A percentile compares a stretch with the other conserved stretches of the same genome.
Evolutionary conservation across 2,797 vertebrate genomes (phyloP).

Genomic region (Gambelia wislizenii): DNA sequence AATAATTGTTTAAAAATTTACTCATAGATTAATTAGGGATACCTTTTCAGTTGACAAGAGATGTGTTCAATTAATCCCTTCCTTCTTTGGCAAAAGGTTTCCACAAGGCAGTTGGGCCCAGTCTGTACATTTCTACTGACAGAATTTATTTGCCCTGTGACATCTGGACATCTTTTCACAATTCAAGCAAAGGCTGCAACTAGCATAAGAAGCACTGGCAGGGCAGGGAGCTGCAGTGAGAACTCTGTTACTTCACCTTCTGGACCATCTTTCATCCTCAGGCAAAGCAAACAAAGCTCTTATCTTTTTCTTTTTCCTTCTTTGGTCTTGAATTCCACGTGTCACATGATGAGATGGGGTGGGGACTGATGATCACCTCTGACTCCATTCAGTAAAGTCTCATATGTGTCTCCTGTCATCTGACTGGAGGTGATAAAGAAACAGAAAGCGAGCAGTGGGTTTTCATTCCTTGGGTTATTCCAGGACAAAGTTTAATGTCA

Average conservation of each 20-base stretch:
- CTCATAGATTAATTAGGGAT: neutral
- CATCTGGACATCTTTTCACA: neutral
- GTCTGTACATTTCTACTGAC: neutral
- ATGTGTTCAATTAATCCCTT: neutral
- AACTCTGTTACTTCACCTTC: neutral
- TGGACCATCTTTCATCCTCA: neutral
- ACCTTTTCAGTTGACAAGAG: neutral
- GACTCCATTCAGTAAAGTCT: neutral
- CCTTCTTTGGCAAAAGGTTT: neutral
- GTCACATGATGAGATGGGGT: too few relatives aligned
- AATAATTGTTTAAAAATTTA: neutral
- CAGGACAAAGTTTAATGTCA: conserved; percentile 4
- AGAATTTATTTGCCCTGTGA: neutral
- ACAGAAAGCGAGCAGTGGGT: neutral
- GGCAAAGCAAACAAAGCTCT: neutral
- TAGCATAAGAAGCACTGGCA: neutral
- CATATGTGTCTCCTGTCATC: conserved; percentile 3
- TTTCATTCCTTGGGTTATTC: neutral
- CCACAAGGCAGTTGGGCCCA: neutral
- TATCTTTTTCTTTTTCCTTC: neutral
- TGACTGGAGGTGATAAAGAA: neutral
- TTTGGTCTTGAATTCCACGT: neutral
- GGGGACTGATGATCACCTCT: neutral
- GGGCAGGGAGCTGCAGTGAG: neutral
- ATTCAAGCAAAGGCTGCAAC: too few relatives aligned